A percentile compares a stretch with the other conserved stretches of the same genome.
These are phyloP conservation scores for Drosophila nr. fundita DNA, from an alignment of 2,888 invertebrate species.

Conservation along the genomic window DNA sequence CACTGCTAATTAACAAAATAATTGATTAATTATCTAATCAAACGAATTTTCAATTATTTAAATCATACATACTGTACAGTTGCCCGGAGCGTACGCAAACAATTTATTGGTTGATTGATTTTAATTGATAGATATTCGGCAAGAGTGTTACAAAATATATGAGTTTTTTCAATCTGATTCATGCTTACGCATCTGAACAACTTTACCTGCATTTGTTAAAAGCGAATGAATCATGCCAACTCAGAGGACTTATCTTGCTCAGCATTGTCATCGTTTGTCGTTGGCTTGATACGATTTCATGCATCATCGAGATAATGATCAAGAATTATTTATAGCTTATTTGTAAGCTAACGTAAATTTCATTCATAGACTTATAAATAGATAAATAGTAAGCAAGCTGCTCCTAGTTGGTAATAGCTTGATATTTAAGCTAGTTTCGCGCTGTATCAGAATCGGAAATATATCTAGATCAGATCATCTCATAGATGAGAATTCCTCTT, in stretches of 20 bases:
- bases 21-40: slow-evolving; percentile 64
- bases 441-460: not conserved
- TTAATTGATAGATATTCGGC: slow-evolving; percentile 16
- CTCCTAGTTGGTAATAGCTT: not conserved
- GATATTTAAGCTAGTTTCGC: not conserved
- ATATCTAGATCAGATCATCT: not conserved
- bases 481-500: not conserved
- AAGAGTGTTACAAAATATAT: not conserved
- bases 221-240: not conserved
- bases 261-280: slow-evolving; percentile 1
- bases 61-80: slow-evolving; percentile 4
- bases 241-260: not conserved
- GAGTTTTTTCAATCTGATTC: not conserved
- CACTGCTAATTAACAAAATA: slow-evolving; percentile 51
- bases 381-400: not conserved
- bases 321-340: slow-evolving; percentile 28
- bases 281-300: not conserved
- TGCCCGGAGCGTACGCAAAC: slow-evolving; percentile 14
- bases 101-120: slow-evolving; percentile 20
- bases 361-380: not conserved
- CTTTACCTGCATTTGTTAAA: too few relatives aligned
- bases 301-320: not conserved
- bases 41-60: slow-evolving; percentile 30
- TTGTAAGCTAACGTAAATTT: not conserved
- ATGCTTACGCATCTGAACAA: not conserved